These are phyloP conservation scores for Nibea albiflora DNA, from an alignment of 2,113 vertebrate genomes.

Conservation along the genomic window DNA sequence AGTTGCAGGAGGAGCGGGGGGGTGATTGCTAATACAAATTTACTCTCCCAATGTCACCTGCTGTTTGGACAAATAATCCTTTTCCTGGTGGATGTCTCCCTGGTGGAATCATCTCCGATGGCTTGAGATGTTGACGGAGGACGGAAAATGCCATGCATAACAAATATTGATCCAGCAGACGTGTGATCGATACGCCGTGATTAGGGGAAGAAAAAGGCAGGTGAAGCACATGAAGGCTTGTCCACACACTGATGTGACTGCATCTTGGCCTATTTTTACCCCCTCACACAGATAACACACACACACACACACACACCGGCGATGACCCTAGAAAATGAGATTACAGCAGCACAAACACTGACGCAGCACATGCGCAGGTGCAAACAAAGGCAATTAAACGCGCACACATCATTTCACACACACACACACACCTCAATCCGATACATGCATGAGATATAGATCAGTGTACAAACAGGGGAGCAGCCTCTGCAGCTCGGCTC, in stretches of 20 bases:
- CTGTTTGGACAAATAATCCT: constrained; percentile 68
- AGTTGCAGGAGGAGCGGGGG: constrained; percentile 13
- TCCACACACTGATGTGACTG: constrained; percentile 8
- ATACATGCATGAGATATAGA: constrained; percentile 28
- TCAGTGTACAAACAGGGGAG: constrained; percentile 35
- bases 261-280: constrained; percentile 30
- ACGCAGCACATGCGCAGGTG: constrained; percentile 47
- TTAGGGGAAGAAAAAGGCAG: constrained; percentile 64
- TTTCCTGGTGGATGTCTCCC: constrained; percentile 57
- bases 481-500: constrained; percentile 31
- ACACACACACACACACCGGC: neutral
- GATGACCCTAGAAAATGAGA: constrained; percentile 44
- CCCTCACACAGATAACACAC: neutral
- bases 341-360: constrained; percentile 27
- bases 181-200: constrained; percentile 64
- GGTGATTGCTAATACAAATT: constrained; percentile 57
- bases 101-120: constrained; percentile 32
- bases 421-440: constrained; percentile 8
- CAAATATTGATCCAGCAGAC: constrained; percentile 70
- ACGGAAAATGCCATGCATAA: constrained; percentile 64
- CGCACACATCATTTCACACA: constrained; percentile 6
- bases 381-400: constrained; percentile 56
- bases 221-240: constrained; percentile 41
- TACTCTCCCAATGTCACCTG: constrained; percentile 62
- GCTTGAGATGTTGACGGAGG: constrained; percentile 54